Percentiles rank a stretch among this genome's conserved stretches.
These are phyloP conservation scores for Myiozetetes cayanensis DNA, from an alignment of 2,113 vertebrate genomes.

Conservation along the genomic window DNA sequence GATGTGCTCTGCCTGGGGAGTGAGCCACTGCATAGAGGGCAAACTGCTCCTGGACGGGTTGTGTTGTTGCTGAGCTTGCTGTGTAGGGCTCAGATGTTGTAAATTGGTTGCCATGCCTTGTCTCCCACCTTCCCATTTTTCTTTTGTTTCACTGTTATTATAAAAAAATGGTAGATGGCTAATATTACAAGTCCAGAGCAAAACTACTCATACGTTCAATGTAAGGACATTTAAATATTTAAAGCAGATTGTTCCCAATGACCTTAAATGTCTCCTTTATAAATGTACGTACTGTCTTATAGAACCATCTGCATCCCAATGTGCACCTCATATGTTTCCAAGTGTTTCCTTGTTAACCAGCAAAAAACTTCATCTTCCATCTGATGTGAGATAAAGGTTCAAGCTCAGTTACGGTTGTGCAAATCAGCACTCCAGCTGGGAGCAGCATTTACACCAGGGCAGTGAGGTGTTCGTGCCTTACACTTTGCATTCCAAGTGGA, in stretches of 20 bases:
- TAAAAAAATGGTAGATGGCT: conserved; percentile 58
- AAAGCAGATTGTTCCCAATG: conserved; percentile 70
- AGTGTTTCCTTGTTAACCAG: conserved; percentile 61
- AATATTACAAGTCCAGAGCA: conserved; percentile 65
- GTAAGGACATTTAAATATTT: conserved; percentile 67
- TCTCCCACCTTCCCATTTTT: conserved; percentile 57
- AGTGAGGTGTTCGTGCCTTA: background rate
- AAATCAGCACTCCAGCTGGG: background rate
- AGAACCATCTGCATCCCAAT: conserved; percentile 69
- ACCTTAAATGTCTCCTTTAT: conserved; percentile 74
- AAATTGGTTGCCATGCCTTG: conserved; percentile 56
- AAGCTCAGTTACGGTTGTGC: background rate
- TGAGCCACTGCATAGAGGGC: background rate
- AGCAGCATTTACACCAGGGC: background rate
- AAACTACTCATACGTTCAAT: conserved; percentile 57
- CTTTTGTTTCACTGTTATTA: conserved; percentile 48
- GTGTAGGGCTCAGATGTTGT: conserved; percentile 54
- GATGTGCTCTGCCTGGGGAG: fast-evolving
- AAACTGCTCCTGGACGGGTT: background rate
- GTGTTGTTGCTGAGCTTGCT: background rate
- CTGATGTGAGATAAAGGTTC: conserved; percentile 25
- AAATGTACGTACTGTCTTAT: conserved; percentile 68
- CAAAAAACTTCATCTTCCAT: conserved; percentile 44
- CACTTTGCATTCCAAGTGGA: background rate
- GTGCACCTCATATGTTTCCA: conserved; percentile 71